A percentile compares a stretch with the other conserved stretches of the same genome.
These are phyloP conservation scores for Shinisaurus crocodilurus DNA, from an alignment of 2,113 vertebrate species.

Conservation along the genomic window DNA sequence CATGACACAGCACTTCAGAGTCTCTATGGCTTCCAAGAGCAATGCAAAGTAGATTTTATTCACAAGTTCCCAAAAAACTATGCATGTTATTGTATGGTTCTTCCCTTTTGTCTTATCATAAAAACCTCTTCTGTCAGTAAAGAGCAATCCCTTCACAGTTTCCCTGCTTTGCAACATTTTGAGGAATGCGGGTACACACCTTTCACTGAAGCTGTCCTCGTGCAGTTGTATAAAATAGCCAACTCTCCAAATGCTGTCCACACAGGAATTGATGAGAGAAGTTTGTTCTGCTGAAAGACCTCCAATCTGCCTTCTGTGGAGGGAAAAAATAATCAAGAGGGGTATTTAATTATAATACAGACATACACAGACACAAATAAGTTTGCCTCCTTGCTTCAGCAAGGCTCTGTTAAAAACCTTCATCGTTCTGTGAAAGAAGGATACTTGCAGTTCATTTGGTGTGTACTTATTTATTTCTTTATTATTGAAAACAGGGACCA, in stretches of 20 bases:
- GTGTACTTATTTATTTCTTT: neutral
- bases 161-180: rapidly evolving
- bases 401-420: neutral
- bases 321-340: conserved; percentile 33
- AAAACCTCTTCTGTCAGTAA: neutral
- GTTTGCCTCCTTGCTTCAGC: neutral
- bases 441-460: neutral
- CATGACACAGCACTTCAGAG: neutral
- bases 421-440: neutral
- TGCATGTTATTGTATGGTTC: neutral
- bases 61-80: neutral
- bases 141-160: neutral
- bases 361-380: neutral
- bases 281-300: conserved; percentile 89
- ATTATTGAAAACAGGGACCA: too few relatives aligned
- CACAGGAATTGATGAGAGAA: conserved; percentile 85
- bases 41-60: neutral
- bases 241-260: conserved; percentile 95
- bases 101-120: neutral
- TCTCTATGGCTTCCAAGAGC: neutral
- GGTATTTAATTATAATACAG: neutral
- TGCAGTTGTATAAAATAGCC: conserved; percentile 95
- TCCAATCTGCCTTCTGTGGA: conserved; percentile 89
- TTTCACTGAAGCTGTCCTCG: conserved; percentile 91
- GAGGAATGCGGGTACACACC: conserved; percentile 72